These are phyloP conservation scores for Nilaparvata lugens DNA, from an alignment of 1,140 invertebrate genomes.

Conservation along the genomic window DNA sequence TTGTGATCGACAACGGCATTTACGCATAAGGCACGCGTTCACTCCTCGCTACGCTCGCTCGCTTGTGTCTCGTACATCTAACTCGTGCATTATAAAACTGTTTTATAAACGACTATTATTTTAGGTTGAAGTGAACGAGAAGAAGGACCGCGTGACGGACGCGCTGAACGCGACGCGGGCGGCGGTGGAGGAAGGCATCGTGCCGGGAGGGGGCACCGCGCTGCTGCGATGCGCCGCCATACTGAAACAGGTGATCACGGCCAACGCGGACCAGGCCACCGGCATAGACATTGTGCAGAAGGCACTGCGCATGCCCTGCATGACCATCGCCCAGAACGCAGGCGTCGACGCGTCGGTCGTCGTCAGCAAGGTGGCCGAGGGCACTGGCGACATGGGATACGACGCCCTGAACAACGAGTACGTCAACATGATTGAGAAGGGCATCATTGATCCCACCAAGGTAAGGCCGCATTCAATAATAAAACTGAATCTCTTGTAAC, in stretches of 20 bases:
- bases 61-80: too few species aligned
- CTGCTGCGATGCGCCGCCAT: constrained; percentile 77
- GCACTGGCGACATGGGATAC: constrained; percentile 76
- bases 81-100: too few species aligned
- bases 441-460: constrained; percentile 99
- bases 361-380: constrained; percentile 81
- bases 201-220: constrained; percentile 95
- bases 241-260: constrained; percentile 57
- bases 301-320: constrained; percentile 86
- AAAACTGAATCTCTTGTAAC: too few species aligned
- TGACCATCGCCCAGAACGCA: constrained; percentile 93
- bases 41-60: too few species aligned
- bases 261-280: constrained; percentile 80
- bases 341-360: constrained; percentile 92
- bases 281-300: constrained; percentile 89
- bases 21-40: too few species aligned
- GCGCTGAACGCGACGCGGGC: constrained; percentile 96
- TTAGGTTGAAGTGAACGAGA: constrained; percentile 93
- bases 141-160: constrained; percentile 98
- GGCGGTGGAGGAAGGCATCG: constrained; percentile 98
- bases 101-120: too few species aligned
- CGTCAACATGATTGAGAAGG: constrained; percentile 93
- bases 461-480: constrained; percentile 42
- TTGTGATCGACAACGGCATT: too few species aligned
- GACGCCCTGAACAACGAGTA: constrained; percentile 93